Percentiles rank a stretch among this genome's conserved stretches.
These are phyloP conservation scores for Microcebus tavaratra DNA, from an alignment of 2,113 vertebrate species.

Conservation along the genomic window DNA sequence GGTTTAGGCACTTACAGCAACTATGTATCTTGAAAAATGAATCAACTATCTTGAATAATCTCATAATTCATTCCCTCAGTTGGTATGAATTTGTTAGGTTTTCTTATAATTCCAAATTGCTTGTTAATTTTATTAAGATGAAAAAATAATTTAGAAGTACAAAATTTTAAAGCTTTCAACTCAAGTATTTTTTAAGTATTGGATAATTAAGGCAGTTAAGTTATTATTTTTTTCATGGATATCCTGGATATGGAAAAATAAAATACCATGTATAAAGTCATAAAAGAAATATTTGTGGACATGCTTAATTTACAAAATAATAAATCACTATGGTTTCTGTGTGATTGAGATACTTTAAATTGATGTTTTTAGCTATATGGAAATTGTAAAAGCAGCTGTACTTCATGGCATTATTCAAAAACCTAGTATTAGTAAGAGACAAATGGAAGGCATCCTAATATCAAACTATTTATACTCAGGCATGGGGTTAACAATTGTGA, in stretches of 20 bases:
- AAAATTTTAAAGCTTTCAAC: background rate
- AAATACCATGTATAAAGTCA: background rate
- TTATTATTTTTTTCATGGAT: background rate
- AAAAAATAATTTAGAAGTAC: conserved; percentile 7
- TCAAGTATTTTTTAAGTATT: background rate
- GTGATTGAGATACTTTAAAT: background rate
- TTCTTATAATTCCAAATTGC: background rate
- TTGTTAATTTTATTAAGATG: background rate
- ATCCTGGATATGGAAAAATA: background rate
- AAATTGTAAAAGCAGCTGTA: background rate
- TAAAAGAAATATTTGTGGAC: background rate
- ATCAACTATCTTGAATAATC: background rate
- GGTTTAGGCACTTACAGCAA: background rate
- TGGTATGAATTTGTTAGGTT: background rate
- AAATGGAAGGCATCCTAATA: background rate
- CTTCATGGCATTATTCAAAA: background rate
- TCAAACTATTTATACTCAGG: background rate
- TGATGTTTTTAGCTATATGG: background rate
- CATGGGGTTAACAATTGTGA: background rate
- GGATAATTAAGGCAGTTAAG: background rate
- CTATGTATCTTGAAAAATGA: background rate
- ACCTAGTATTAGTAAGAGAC: background rate
- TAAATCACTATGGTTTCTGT: background rate
- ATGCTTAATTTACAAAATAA: background rate
- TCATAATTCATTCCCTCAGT: background rate